Evolutionary conservation across 2,113 vertebrate genomes (phyloP), one percentile per base, ranked within the genome.

Genomic region (Nematolebias whitei): DNA sequence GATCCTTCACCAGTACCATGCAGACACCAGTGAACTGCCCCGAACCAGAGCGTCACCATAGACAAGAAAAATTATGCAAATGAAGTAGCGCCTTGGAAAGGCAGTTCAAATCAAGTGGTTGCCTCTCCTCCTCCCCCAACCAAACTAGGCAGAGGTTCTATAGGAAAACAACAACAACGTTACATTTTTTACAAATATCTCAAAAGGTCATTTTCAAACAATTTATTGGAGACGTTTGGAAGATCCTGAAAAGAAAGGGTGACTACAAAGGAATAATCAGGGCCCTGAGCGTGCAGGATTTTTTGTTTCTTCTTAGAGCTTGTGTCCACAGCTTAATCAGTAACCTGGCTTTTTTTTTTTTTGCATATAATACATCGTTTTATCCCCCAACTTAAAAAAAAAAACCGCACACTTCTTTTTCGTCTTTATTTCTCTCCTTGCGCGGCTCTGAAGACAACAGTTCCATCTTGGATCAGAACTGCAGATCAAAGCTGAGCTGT

Each of bases 41-140:
- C 88, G 91, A 94, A 92, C 93, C 86, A 88, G 71, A 93, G 93
- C 94, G 94, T 96, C 95, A 94, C 93, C 87, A 86, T 93, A 94
- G 93, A 96, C 95, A 95, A 94, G 93, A 94, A 95, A 96, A 96
- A 98, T 95, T 96, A 97, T 97, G 96, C 94, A 96, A 98, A 99
- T 98, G 89, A 95, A 87, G 88, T 75, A 81, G 87, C 86, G 82
- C 87, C 88, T 91, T 87, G 89, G 84, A 95, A 93, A 92, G 93
- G 92, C 87, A 88, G 84, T 91, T 82, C 88, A 89, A 85, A 84
- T 88, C 83, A 85, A 90, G 87, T 78, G 79, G 80, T 89, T 87
- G 84, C 79, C 82, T 90, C 87, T 85, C 83, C 87, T 91, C 88
- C 88, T 82, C 84, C 79, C 74, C 84, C 73, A 72, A 79, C 74